Conservation (phyloP, 2,113 vertebrate genomes). For the Oreocharis arfaki region DNA sequence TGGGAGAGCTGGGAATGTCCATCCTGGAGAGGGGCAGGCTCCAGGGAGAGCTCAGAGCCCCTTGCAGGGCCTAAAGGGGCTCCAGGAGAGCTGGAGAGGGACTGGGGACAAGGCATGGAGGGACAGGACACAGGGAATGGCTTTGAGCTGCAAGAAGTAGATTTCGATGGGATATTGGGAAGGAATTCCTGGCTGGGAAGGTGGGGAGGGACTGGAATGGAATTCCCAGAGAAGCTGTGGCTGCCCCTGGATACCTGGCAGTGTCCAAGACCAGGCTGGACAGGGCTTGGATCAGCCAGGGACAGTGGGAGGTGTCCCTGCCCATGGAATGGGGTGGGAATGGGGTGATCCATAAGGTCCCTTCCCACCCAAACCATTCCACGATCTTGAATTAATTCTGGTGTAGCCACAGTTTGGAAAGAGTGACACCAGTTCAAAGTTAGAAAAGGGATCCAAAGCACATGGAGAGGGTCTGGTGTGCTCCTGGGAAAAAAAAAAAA, state of each 20-base stretch:
- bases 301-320: not conserved
- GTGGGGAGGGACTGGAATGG: rapidly evolving
- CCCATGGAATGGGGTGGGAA: rapidly evolving
- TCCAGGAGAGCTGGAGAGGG: not conserved
- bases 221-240: not conserved
- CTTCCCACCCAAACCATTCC: not conserved
- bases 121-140: not conserved
- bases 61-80: rapidly evolving
- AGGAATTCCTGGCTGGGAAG: not conserved
- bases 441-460: not conserved
- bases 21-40: not conserved
- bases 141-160: rapidly evolving
- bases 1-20: not conserved
- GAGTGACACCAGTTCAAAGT: not conserved
- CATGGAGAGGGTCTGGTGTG: not conserved
- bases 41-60: not conserved
- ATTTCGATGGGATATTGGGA: not conserved
- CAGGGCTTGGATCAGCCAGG: rapidly evolving
- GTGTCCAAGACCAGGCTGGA: not conserved
- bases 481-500: not conserved
- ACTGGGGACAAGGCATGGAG: not conserved
- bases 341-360: not conserved
- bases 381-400: not conserved
- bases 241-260: not conserved
- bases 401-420: not conserved